Conservation (phyloP, 2,797 vertebrate genomes). For the Sylvia borin region DNA sequence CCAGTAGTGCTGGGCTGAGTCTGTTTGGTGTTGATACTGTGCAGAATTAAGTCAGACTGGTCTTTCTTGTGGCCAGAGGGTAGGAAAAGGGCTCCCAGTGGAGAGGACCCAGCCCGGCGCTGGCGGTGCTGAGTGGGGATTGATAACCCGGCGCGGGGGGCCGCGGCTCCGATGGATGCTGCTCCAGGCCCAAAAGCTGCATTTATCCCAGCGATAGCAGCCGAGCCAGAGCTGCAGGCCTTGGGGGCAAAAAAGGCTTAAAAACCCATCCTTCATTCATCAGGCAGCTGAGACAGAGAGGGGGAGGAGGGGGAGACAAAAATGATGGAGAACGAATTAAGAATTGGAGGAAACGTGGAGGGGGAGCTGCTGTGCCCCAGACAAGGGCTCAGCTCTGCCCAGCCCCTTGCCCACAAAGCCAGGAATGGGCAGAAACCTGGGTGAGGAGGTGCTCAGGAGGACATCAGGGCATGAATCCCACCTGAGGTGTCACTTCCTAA, state of each 20-base stretch:
- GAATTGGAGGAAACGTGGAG: not conserved
- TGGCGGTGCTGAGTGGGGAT: slow-evolving; percentile 58
- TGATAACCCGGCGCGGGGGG: slow-evolving; percentile 61
- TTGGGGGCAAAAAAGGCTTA: slow-evolving; percentile 71
- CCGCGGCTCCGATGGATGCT: not conserved
- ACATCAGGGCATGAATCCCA: not conserved
- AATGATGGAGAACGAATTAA: slow-evolving; percentile 27
- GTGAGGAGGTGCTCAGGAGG: not conserved
- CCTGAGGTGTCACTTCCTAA: not conserved
- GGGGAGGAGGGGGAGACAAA: slow-evolving; percentile 29
- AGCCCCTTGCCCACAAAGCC: not conserved
- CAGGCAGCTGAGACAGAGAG: slow-evolving; percentile 55
- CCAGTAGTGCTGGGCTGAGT: slow-evolving; percentile 28
- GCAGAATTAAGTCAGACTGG: slow-evolving; percentile 69
- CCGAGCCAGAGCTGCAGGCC: slow-evolving; percentile 62
- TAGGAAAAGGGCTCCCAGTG: slow-evolving; percentile 65
- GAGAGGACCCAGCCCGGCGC: slow-evolving; percentile 48
- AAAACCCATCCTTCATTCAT: slow-evolving; percentile 68
- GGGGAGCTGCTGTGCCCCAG: not conserved
- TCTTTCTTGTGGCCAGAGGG: slow-evolving; percentile 73
- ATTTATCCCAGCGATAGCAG: slow-evolving; percentile 77
- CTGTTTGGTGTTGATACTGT: slow-evolving; percentile 76
- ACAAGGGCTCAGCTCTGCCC: not conserved
- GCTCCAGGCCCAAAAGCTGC: slow-evolving; percentile 66
- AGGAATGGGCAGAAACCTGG: not conserved